Evolutionary conservation across 2,113 vertebrate genomes (phyloP), one percentile per base, ranked within the genome.

Genomic region (Seriola rivoliana): DNA sequence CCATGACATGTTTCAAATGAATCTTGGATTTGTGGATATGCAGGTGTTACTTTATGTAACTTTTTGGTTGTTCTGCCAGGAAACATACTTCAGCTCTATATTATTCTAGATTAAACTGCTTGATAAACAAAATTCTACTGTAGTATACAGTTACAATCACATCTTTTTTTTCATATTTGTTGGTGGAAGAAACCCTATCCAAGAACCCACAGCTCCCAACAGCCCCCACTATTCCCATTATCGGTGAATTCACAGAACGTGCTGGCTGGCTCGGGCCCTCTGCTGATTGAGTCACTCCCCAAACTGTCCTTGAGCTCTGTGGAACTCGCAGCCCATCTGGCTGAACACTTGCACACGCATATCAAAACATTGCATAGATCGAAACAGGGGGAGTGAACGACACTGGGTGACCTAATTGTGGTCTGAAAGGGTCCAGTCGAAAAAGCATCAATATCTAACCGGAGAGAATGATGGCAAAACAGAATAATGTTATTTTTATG

Each of bases 231-330:
- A 50, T 85, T 80, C 78, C 85, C 3, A 32, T 84, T 62, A 75
- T 60, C 92, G 83, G 71, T 88, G 84, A 87, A 78, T 80, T 75
- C 68, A 57, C 63, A 76, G 79, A 64, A 82, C 86, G 78, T 67
- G 88, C 69, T 88, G 76, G 81, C 84, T 87, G 83, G 76, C 80
- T 76, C 57, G 1, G 70, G 64, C 68, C 64, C 72, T 88, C 81
- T 85, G 84, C 87, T 85, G 63, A 81, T 90, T 93, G 88, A 92
- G 78, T 91, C 85, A 91, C 91, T 91, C 86, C 88, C 87, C 67
- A 90, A 89, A 93, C 86, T 91, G 91, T 91, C 91, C 92, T 91
- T 94, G 89, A 93, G 89, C 82, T 85, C 65, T 23, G 63, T 71
- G 71, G 48, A 92, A 88, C 88, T 87, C 89, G 34, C 85, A 74